phyloP scores from a whole-genome alignment of 2,888 invertebrate genomes.

The Cartodere bifasciata region DNA sequence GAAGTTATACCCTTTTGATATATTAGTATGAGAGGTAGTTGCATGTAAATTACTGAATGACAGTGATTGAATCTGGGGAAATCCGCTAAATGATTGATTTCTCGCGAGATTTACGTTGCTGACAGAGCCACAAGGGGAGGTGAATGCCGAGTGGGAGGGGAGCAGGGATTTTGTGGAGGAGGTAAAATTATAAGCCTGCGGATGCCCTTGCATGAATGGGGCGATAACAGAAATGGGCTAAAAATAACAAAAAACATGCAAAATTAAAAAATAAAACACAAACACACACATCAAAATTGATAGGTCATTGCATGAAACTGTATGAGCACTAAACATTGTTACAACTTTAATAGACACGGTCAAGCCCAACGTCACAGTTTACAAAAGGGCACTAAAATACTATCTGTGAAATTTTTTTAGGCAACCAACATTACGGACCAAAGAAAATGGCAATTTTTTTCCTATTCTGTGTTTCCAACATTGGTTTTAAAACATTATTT shows the following conservation, averaged over 20 bases:
- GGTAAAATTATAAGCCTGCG: constrained; percentile 17
- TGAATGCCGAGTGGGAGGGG: constrained; percentile 9
- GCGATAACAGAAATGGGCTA: constrained; percentile 50
- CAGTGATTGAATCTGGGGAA: constrained; percentile 14
- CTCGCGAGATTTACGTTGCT: constrained; percentile 22
- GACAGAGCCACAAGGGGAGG: constrained; percentile 8
- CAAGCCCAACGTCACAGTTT: too few relatives aligned
- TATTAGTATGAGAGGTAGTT: too few relatives aligned
- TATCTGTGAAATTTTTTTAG: too few relatives aligned
- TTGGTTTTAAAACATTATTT: too few relatives aligned
- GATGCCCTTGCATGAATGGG: constrained; percentile 31
- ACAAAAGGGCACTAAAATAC: too few relatives aligned
- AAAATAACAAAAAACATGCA: constrained; percentile 34
- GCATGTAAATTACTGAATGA: not conserved
- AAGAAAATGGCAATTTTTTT: too few relatives aligned
- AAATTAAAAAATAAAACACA: constrained; percentile 21
- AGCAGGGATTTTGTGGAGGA: constrained; percentile 19
- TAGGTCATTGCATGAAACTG: constrained; percentile 7
- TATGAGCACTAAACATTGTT: too few relatives aligned
- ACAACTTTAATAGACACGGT: too few relatives aligned
- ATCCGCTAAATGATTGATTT: constrained; percentile 34
- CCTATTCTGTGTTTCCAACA: too few relatives aligned
- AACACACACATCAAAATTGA: constrained; percentile 15
- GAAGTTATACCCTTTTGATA: constrained; percentile 14
- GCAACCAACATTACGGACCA: too few relatives aligned